phyloP scores from a whole-genome alignment of 2,888 invertebrate genomes.

The Callinectes sapidus region DNA sequence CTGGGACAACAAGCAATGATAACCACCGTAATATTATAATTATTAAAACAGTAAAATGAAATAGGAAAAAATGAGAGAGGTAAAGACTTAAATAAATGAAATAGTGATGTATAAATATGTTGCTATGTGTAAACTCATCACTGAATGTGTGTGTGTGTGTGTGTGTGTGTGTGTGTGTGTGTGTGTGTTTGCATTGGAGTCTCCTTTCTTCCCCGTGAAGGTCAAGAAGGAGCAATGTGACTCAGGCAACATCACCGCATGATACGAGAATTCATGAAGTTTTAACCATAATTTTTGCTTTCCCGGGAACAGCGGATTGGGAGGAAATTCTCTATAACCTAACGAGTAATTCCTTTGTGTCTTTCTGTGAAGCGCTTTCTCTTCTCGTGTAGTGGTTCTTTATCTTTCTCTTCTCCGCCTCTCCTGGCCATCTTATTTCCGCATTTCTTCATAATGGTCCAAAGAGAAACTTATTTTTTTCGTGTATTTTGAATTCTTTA shows the following conservation, averaged over 20 bases:
- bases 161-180: slow-evolving; percentile 41
- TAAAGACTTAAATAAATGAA: too few species aligned
- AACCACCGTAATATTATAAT: not conserved
- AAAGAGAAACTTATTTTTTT: too few species aligned
- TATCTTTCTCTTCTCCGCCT: not conserved
- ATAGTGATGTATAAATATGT: not conserved
- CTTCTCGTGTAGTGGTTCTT: not conserved
- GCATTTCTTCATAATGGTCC: not conserved
- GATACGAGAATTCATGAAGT: not conserved
- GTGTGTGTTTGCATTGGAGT: not conserved
- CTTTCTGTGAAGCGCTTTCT: not conserved
- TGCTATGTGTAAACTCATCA: not conserved
- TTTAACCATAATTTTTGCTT: not conserved
- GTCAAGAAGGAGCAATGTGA: slow-evolving; percentile 3
- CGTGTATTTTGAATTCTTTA: too few species aligned
- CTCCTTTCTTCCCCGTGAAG: not conserved
- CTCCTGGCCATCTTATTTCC: not conserved
- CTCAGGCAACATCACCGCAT: not conserved
- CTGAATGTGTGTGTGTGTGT: slow-evolving; percentile 32
- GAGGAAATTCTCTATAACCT: not conserved
- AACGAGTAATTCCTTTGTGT: not conserved
- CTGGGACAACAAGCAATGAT: not conserved
- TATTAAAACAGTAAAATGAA: too few species aligned
- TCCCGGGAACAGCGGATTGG: not conserved
- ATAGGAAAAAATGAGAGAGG: too few species aligned